Evolutionary conservation across 35 echinoderm and acorn worm genomes (phyloP).

Genomic region (Holothuria glaberrima): DNA sequence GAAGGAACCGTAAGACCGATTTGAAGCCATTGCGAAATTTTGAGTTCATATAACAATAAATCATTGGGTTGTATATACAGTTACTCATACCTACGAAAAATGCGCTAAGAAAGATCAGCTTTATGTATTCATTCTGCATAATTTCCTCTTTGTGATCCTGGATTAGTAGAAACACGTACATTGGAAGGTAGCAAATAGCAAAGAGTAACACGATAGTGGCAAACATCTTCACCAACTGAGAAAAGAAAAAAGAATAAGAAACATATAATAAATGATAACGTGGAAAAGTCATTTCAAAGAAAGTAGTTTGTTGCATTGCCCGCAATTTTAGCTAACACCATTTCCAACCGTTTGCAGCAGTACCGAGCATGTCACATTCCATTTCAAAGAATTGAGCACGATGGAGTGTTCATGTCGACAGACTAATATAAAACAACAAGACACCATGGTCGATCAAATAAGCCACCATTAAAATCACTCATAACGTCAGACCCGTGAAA

Average conservation of each 20-base stretch:
- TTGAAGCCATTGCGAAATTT: constrained; percentile 62
- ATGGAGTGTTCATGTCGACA: no score
- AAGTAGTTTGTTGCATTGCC: no score
- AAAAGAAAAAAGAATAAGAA: constrained; percentile 20
- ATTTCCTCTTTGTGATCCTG: constrained; percentile 29
- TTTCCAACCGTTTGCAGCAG: no score
- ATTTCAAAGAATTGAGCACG: no score
- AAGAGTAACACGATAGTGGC: constrained; percentile 51
- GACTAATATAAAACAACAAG: no score
- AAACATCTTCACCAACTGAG: constrained; percentile 63
- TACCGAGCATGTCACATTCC: no score
- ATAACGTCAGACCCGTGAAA: no score
- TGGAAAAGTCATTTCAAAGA: no score
- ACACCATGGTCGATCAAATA: no score
- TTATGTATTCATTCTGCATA: constrained; percentile 18
- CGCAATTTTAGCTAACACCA: no score
- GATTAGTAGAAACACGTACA: constrained; percentile 42
- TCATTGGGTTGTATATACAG: constrained; percentile 62
- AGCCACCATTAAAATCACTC: no score
- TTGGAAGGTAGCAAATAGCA: constrained; percentile 57
- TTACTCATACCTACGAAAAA: constrained; percentile 62
- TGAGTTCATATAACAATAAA: constrained; percentile 59
- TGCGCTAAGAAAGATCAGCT: constrained; percentile 32
- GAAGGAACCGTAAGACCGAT: constrained; percentile 51
- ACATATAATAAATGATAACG: background rate